Percentiles rank a stretch among this genome's conserved stretches.
Conservation (phyloP, 2,888 invertebrate species). For the Andrena flavipes region DNA sequence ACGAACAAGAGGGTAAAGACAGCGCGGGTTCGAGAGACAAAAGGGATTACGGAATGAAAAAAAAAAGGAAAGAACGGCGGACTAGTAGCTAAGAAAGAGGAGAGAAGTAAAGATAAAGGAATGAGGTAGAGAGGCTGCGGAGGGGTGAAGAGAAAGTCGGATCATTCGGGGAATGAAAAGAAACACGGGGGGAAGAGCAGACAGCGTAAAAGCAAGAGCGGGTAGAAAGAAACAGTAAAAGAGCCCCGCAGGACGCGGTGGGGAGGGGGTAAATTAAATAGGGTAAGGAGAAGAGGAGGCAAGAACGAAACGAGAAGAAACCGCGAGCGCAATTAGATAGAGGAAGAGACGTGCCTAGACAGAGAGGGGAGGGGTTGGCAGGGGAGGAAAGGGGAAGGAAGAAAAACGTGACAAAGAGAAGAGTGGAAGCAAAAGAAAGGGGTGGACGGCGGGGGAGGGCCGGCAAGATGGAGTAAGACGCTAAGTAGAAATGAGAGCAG, state of each 20-base stretch:
- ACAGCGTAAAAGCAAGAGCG: conserved; percentile 4
- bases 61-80: not conserved
- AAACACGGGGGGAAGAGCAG: conserved; percentile 8
- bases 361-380: not conserved
- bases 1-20: not conserved
- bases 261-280: conserved; percentile 39
- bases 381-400: not conserved
- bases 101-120: conserved; percentile 26
- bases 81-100: conserved; percentile 9
- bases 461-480: conserved; percentile 30
- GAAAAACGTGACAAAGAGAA: conserved; percentile 44
- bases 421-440: conserved; percentile 31
- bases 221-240: not conserved
- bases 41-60: conserved; percentile 9
- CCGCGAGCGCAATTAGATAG: conserved; percentile 42
- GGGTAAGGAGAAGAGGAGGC: conserved; percentile 26
- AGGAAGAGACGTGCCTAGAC: not conserved
- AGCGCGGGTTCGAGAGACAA: not conserved
- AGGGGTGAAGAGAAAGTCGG: not conserved
- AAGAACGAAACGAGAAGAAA: conserved; percentile 34
- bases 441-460: conserved; percentile 6
- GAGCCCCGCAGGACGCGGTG: not conserved
- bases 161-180: conserved; percentile 19
- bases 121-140: not conserved
- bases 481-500: conserved; percentile 30